Evolutionary conservation across 1,140 invertebrate genomes (phyloP), one percentile per base, ranked within the genome.

Genomic region (Chironomus tepperi): DNA sequence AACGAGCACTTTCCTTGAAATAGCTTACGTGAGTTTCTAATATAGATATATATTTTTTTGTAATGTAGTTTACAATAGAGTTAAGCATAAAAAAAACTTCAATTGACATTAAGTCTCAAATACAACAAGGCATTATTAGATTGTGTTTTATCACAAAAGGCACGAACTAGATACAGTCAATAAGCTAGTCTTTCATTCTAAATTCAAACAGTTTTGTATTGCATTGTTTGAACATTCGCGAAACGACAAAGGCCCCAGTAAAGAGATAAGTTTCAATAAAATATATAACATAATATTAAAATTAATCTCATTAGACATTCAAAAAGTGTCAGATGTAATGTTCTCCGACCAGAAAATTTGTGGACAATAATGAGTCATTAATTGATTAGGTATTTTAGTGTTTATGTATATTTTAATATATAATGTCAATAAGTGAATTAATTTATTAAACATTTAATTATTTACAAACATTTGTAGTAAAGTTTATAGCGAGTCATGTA

Each of bases 131-230:
- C 65, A 70, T 70, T 70, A 70, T 70, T 9, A 70, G 65, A 70
- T 18, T 70, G 18, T 70, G 12, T 19, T 57, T 57, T 67, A 70
- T 70, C 65, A 70, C 18, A 70, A 70, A 70, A 18, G 18, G 65
- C 65, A 70, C 65, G 65, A 70, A 70, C 65, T 70, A 70, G 16
- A 18, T 70, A 70, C 10, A 21, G n/a, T 70, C 65, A 70, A 70
- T 70, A 70, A 21, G 18, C 65, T 70, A n/a, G 65, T 21, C 65
- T 70, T 19, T 70, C 19, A 70, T 70, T 70, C 16, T 70, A 18
- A 19, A 21, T 16, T 21, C 19, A 19, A 18, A 34, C 5, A 34
- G 24, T 34, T 34, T 1, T 7, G 7, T 70, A 19, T 19, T 70
- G 65, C 18, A 70, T 70, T 70, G 16, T 70, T 70, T 70, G 65